Evolutionary conservation across 2,113 vertebrate species (phyloP), one percentile per base, ranked within the genome.

Genomic region (Gymnogyps californianus): DNA sequence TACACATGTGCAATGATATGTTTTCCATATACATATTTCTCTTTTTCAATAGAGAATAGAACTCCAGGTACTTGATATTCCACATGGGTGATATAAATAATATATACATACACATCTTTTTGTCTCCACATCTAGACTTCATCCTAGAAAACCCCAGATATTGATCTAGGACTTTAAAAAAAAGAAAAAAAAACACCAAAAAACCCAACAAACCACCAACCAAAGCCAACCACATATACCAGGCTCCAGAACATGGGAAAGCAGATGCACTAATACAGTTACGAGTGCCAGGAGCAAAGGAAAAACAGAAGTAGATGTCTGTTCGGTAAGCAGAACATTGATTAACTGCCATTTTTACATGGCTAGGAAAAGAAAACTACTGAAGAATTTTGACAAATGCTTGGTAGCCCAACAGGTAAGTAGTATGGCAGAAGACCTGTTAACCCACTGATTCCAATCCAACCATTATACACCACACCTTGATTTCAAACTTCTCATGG

Each of bases 401-500:
- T 13, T 25, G 25, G 54, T 4, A 70, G 46, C 29, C 42, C 59
- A 62, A 64, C 9, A 28, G 18, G 20, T 15, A 67, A 75, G 19
- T 1, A 65, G 17, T 24, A 46, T 14, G 22, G 40, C 55, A 71
- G 55, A 29, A 67, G 44, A 47, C 4, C 10, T 21, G 42, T 49
- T 54, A 72, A 55, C 62, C 59, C 87, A 29, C 12, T 62, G 58
- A 15, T 46, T 89, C 79, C 70, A 93, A n/a, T 13, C 70, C 91
- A 91, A 83, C 66, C 95, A 89, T 74, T 51, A 42, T 42, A 92
- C 71, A 95, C 66, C 95, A 94, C 74, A 99, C 99, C 99, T 99
- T 99, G 94, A 99, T 99, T 94, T 99, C 99, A 89, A 99, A 98
- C 97, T 99, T 98, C 92, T 99, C 99, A 0, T 98, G 98, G 67